phyloP scores from a whole-genome alignment of 1,140 invertebrate genomes.

The Drosophila ambigua region DNA sequence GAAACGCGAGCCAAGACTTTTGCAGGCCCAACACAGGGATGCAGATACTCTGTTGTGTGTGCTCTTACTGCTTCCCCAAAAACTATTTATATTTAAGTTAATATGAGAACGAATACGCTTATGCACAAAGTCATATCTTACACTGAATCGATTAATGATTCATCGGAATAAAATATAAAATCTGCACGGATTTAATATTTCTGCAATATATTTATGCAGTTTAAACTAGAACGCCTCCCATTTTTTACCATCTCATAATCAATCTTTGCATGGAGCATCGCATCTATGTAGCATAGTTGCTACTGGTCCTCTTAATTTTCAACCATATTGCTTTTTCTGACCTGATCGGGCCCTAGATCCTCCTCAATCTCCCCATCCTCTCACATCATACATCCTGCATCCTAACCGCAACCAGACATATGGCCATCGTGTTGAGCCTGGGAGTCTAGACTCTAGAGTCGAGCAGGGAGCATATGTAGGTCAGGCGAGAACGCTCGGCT shows the following conservation, averaged over 20 bases:
- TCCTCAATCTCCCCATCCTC: not conserved
- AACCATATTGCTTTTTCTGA: constrained; percentile 2
- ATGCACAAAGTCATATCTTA: constrained; percentile 18
- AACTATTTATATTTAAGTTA: constrained; percentile 39
- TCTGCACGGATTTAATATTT: no score
- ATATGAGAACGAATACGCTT: constrained; percentile 21
- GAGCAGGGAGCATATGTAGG: constrained; percentile 68
- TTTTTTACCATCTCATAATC: no score
- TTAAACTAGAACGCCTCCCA: no score
- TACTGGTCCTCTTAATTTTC: not conserved
- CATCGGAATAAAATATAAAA: no score
- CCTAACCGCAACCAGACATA: constrained; percentile 40
- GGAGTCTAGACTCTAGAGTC: constrained; percentile 50
- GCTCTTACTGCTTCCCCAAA: constrained; percentile 1
- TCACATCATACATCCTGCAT: constrained; percentile 5
- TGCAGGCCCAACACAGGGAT: constrained; percentile 48
- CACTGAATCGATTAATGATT: no score
- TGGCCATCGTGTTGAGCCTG: constrained; percentile 45
- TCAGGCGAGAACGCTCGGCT: constrained; percentile 60
- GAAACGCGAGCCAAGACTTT: constrained; percentile 64
- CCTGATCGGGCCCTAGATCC: constrained; percentile 20
- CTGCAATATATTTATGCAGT: no score
- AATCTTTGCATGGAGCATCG: not conserved
- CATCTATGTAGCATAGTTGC: not conserved
- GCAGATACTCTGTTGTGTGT: constrained; percentile 4